phyloP scores from a whole-genome alignment of 2,797 vertebrate species.

The Rhyacichthys aspro region DNA sequence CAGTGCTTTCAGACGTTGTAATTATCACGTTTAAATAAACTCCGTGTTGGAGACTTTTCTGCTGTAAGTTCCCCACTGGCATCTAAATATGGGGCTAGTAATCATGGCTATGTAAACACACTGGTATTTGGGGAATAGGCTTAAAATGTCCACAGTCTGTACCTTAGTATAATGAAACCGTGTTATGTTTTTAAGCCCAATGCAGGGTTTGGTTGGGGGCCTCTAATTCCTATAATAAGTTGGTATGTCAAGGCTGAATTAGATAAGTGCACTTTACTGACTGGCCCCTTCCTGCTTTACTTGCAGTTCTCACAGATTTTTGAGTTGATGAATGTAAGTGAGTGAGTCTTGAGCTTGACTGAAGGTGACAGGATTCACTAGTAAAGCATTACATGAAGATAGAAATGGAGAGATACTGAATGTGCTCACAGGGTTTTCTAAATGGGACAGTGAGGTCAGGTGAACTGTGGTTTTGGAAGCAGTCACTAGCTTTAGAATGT shows the following conservation, averaged over 20 bases:
- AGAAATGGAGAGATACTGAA: slow-evolving; percentile 8
- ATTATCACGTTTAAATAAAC: slow-evolving; percentile 18
- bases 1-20: background rate
- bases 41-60: slow-evolving; percentile 9
- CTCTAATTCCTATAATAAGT: slow-evolving; percentile 1
- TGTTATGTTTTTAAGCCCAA: slow-evolving; percentile 15
- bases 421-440: slow-evolving; percentile 18
- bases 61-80: slow-evolving; percentile 33
- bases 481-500: slow-evolving; percentile 13
- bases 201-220: background rate
- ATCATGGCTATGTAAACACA: slow-evolving; percentile 49
- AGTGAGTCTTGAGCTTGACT: slow-evolving; percentile 6
- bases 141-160: slow-evolving; percentile 19
- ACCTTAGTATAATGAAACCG: background rate
- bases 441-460: slow-evolving; percentile 18
- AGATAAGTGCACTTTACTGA: slow-evolving; percentile 28
- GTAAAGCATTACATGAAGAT: background rate
- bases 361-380: slow-evolving; percentile 9
- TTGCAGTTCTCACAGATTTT: slow-evolving; percentile 9
- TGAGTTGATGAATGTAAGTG: slow-evolving; percentile 11
- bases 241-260: slow-evolving; percentile 21
- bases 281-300: slow-evolving; percentile 7
- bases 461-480: slow-evolving; percentile 18
- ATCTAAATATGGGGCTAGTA: slow-evolving; percentile 31
- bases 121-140: slow-evolving; percentile 38